Evolutionary conservation across 2,113 vertebrate genomes (phyloP), one percentile per base, ranked within the genome.

Genomic region (Poecile atricapillus): DNA sequence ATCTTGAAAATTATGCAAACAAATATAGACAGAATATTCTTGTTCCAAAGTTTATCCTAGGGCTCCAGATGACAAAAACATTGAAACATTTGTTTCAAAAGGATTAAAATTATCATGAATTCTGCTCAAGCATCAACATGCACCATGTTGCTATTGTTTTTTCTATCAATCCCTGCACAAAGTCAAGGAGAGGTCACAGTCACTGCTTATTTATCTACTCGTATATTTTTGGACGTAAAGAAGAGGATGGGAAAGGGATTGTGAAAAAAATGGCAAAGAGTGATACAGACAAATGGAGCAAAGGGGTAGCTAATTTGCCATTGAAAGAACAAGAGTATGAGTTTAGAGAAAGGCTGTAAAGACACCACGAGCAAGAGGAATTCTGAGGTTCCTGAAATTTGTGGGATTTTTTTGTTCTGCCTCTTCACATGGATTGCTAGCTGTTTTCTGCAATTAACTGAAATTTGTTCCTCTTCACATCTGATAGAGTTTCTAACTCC

Each of bases 151-250:
- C 49, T 78, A 7, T 13, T 71, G 71, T 39, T 39, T 39, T 39
- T 39, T 39, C 39, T 39, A 39, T 39, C 39, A 39, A 39, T 39
- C 12, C 39, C 39, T 39, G 39, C 39, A 39, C 4, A 53, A 92
- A 94, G 90, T 94, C 96, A 96, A 41, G 50, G 71, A 82, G 71
- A 94, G 90, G 71, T 96, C 86, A 93, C 25, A 85, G 91, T 79
- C 89, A 79, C 79, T 88, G 43, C 28, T 93, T 89, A 64, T 96
- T 96, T 96, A 92, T 94, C 90, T 74, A 35, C 39, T 71, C 13
- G 5, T 52, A 21, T 44, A 30, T 24, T 68, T 80, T 89, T 68
- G 30, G 37, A 78, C 27, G 35, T 84, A 71, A 67, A 8, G n/a
- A 84, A 37, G 35, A 67, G 21, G 28, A 78, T 41, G 49, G 41